Percentiles rank a stretch among this genome's conserved stretches.
phyloP scores from a whole-genome alignment of 2,888 invertebrate species.

The Hypena proboscidalis region DNA sequence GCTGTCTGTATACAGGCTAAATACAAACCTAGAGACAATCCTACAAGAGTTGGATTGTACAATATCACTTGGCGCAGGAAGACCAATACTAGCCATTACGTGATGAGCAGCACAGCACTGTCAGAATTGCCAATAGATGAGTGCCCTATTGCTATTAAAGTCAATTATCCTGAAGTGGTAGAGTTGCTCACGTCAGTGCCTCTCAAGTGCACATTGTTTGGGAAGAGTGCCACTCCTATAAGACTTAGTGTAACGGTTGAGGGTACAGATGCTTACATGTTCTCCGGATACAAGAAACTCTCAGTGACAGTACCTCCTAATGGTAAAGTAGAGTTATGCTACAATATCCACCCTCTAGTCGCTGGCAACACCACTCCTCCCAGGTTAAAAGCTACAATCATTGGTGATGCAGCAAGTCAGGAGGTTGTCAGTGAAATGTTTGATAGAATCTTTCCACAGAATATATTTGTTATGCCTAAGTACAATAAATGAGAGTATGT shows the following conservation, averaged over 20 bases:
- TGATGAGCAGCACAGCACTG: slow-evolving; percentile 84
- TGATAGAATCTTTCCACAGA: slow-evolving; percentile 78
- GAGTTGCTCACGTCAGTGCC: slow-evolving; percentile 89
- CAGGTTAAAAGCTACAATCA: slow-evolving; percentile 80
- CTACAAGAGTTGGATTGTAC: slow-evolving; percentile 74
- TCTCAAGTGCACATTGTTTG: slow-evolving; percentile 89
- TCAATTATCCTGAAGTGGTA: slow-evolving; percentile 90
- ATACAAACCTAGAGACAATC: slow-evolving; percentile 72
- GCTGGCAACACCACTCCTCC: slow-evolving; percentile 91
- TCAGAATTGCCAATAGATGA: slow-evolving; percentile 85
- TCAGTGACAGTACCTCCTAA: slow-evolving; percentile 86
- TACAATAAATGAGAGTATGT: slow-evolving; percentile 76
- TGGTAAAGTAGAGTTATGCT: slow-evolving; percentile 86
- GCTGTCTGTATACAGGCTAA: slow-evolving; percentile 74
- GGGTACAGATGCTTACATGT: slow-evolving; percentile 96
- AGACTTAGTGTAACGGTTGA: slow-evolving; percentile 91
- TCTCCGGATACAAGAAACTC: slow-evolving; percentile 96
- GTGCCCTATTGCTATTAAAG: slow-evolving; percentile 86
- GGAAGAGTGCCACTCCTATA: slow-evolving; percentile 89
- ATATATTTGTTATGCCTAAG: slow-evolving; percentile 84
- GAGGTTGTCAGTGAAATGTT: slow-evolving; percentile 77
- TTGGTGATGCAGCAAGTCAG: slow-evolving; percentile 70
- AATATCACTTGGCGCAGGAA: slow-evolving; percentile 78
- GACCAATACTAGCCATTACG: slow-evolving; percentile 58
- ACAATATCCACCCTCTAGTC: slow-evolving; percentile 92